Base-by-base conservation (phyloP, 2,888 invertebrate species). In the Acrobasis suavella region DNA sequence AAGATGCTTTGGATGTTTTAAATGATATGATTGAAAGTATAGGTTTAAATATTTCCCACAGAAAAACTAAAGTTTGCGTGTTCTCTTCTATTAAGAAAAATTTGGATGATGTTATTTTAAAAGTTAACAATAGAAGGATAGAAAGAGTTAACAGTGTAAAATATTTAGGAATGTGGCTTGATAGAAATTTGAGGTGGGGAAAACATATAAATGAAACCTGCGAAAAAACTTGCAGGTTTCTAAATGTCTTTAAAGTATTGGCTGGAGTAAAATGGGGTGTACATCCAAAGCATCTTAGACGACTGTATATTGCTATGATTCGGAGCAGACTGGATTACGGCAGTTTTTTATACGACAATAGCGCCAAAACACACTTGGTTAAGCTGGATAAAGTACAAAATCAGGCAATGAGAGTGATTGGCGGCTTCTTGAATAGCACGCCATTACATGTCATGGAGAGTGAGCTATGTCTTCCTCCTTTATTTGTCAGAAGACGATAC, bases 271-370 rank as follows among this genome's bases (percentile, higher is more conserved):
- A 60, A 2, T 75, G 74, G 74, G 73, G 70, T 0, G 17, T 73
- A 3, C 74, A 73, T 62, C 74, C 69, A 0, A 65, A 50, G 42
- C 67, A 75, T 64, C 59, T 72, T 3, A 38, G 72, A 51, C 50
- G 64, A n/a, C 14, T 75, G 2, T 74, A 74, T 58, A 69, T 77
- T 3, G 16, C 72, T 8, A 22, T 73, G 7, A 68, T 75, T 50
- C 55, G 75, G 16, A 74, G 73, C 58, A 59, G 74, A 38, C 16
- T 76, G 0, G 73, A 74, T 56, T 73, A 71, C 60, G 71, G 61
- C 0, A 42, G 68, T 46, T 72, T 67, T 61, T 42, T 75, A 0
- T 70, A 66, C 56, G 68, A 64, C 7, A 69, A 51, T 42, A 65
- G 67, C 42, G 38, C 51, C 15, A 63, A 71, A 58, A 65, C 54